Conservation (phyloP, 2,797 vertebrate species). For the Typhlichthys subterraneus region DNA sequence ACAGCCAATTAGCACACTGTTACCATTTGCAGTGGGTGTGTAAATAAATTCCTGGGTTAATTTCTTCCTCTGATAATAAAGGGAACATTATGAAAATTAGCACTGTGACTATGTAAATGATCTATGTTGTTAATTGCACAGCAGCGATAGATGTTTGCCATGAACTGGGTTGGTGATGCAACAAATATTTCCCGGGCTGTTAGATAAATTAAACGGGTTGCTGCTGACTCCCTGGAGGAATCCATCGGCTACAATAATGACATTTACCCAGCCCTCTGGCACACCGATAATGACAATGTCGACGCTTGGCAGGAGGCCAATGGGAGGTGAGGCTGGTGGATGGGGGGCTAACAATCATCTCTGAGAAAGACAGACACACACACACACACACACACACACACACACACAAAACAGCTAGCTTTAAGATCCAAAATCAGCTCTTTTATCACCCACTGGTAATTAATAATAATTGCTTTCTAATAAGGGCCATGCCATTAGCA, state of each 20-base stretch:
- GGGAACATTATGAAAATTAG: slow-evolving; percentile 99
- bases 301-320: slow-evolving; percentile 73
- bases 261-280: slow-evolving; percentile 76
- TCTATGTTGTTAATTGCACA: slow-evolving; percentile 94
- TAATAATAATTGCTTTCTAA: slow-evolving; percentile 79
- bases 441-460: slow-evolving; percentile 70
- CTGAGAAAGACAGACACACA: slow-evolving; percentile 53
- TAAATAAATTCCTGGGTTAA: slow-evolving; percentile 99
- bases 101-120: slow-evolving; percentile 97
- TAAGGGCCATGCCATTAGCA: slow-evolving; percentile 75
- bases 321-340: slow-evolving; percentile 64
- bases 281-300: slow-evolving; percentile 77
- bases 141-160: slow-evolving; percentile 80
- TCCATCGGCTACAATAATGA: slow-evolving; percentile 76
- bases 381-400: slow-evolving; percentile 42
- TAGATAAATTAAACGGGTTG: slow-evolving; percentile 80
- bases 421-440: slow-evolving; percentile 68
- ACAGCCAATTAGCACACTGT: slow-evolving; percentile 99
- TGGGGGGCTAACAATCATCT: slow-evolving; percentile 68
- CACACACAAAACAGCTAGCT: slow-evolving; percentile 40
- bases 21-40: slow-evolving; percentile 97
- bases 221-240: slow-evolving; percentile 73
- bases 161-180: slow-evolving; percentile 72
- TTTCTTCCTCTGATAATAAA: slow-evolving; percentile 99
- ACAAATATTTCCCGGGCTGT: slow-evolving; percentile 81